A percentile compares a stretch with the other conserved stretches of the same genome.
phyloP scores from a whole-genome alignment of 1,140 invertebrate species.

The Drosophila littoralis region DNA sequence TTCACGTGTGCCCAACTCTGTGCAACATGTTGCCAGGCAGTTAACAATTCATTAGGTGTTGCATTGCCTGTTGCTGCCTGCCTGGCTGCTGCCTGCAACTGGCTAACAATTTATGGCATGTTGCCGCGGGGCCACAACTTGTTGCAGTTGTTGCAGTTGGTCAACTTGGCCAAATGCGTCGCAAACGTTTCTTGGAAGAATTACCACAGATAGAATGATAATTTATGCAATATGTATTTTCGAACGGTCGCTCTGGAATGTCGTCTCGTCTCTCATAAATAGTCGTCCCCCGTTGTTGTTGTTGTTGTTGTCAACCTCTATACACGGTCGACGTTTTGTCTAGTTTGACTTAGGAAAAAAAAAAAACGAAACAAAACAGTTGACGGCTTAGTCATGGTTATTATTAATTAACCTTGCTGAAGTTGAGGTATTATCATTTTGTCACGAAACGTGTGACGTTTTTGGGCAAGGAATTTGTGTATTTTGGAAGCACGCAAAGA shows the following conservation, averaged over 20 bases:
- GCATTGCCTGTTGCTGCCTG: conserved; percentile 30
- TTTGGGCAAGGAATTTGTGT: not conserved
- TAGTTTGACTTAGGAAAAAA: conserved; percentile 10
- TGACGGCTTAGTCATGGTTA: conserved; percentile 27
- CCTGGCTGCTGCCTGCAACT: conserved; percentile 39
- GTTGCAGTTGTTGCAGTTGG: conserved; percentile 44
- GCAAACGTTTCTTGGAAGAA: conserved; percentile 66
- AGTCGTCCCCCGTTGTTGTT: conserved; percentile 22
- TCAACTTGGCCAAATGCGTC: conserved; percentile 67
- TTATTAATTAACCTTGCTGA: not conserved
- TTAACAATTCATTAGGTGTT: conserved; percentile 79
- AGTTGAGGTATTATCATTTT: not conserved
- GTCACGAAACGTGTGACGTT: not conserved
- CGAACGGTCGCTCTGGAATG: conserved; percentile 32
- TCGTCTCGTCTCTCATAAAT: conserved; percentile 38
- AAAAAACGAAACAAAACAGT: not conserved
- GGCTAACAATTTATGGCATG: conserved; percentile 70
- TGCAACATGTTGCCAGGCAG: conserved; percentile 59
- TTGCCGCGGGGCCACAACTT: conserved; percentile 48
- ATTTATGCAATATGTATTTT: conserved; percentile 51
- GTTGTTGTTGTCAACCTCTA: conserved; percentile 12
- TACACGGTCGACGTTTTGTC: conserved; percentile 15
- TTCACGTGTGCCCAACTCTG: conserved; percentile 39
- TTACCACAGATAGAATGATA: conserved; percentile 48
- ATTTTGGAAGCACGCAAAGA: no score